phyloP scores from a whole-genome alignment of 2,888 invertebrate genomes.

The Eurytoma californica region DNA sequence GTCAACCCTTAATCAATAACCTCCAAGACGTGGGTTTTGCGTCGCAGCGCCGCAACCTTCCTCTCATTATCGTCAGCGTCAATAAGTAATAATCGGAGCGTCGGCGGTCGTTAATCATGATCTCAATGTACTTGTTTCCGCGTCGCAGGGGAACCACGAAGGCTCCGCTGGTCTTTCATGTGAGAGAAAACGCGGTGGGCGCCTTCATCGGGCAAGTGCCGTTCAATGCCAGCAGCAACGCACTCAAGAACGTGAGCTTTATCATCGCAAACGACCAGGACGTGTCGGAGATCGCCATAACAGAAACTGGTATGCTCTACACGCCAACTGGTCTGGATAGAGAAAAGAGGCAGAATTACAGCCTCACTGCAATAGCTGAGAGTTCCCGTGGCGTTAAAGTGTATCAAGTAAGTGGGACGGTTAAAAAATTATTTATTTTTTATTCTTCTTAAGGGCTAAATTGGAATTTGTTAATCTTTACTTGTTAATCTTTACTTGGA shows the following conservation, averaged over 20 bases:
- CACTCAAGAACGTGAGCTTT: constrained; percentile 79
- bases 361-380: constrained; percentile 88
- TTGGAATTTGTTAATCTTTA: too few species aligned
- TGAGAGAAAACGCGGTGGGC: constrained; percentile 85
- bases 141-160: constrained; percentile 81
- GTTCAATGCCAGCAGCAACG: constrained; percentile 73
- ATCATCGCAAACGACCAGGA: constrained; percentile 90
- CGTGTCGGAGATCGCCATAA: constrained; percentile 86
- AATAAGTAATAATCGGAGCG: neutral
- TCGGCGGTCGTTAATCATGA: constrained; percentile 8
- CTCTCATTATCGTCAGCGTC: neutral
- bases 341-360: constrained; percentile 83
- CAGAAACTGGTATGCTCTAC: constrained; percentile 87
- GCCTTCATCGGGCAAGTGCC: constrained; percentile 85
- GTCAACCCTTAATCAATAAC: constrained; percentile 14
- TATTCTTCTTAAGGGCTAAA: neutral
- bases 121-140: neutral
- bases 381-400: constrained; percentile 84
- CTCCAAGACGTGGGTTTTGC: neutral
- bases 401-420: constrained; percentile 79
- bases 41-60: neutral
- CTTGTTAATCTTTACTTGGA: too few species aligned
- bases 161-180: constrained; percentile 84
- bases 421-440: neutral
- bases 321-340: constrained; percentile 86